A percentile compares a stretch with the other conserved stretches of the same genome.
Conservation (phyloP, 2,113 vertebrate genomes). For the Rhinopomastus cyanomelas region DNA sequence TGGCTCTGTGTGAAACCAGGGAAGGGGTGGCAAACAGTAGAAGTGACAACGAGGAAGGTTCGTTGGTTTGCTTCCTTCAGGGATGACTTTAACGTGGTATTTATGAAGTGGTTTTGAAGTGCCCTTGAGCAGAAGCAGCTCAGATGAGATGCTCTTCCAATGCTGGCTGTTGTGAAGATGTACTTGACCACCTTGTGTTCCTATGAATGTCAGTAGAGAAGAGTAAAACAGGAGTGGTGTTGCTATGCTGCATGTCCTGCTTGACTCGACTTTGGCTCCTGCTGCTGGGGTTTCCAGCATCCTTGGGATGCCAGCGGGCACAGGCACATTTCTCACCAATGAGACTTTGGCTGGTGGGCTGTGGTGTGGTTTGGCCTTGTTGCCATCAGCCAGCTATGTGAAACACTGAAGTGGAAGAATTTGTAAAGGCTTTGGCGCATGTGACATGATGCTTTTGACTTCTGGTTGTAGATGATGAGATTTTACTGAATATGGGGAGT, state of each 20-base stretch:
- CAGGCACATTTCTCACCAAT: background rate
- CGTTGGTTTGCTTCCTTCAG: constrained; percentile 25
- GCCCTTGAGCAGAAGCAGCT: constrained; percentile 52
- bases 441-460: background rate
- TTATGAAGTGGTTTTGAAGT: constrained; percentile 9
- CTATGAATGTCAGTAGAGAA: constrained; percentile 52
- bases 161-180: constrained; percentile 55
- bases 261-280: constrained; percentile 22
- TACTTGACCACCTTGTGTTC: constrained; percentile 56
- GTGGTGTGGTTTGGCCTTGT: background rate
- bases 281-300: background rate
- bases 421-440: background rate
- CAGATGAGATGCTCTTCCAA: constrained; percentile 1
- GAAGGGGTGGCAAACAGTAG: background rate
- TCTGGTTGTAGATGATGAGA: background rate
- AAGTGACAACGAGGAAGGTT: background rate
- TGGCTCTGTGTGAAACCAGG: background rate
- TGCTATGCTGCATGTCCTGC: constrained; percentile 49
- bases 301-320: background rate
- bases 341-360: background rate
- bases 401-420: background rate
- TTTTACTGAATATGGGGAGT: background rate
- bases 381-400: background rate
- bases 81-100: background rate
- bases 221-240: constrained; percentile 29